Evolutionary conservation across 2,888 invertebrate genomes (phyloP).

Genomic region (Xylota segnis): DNA sequence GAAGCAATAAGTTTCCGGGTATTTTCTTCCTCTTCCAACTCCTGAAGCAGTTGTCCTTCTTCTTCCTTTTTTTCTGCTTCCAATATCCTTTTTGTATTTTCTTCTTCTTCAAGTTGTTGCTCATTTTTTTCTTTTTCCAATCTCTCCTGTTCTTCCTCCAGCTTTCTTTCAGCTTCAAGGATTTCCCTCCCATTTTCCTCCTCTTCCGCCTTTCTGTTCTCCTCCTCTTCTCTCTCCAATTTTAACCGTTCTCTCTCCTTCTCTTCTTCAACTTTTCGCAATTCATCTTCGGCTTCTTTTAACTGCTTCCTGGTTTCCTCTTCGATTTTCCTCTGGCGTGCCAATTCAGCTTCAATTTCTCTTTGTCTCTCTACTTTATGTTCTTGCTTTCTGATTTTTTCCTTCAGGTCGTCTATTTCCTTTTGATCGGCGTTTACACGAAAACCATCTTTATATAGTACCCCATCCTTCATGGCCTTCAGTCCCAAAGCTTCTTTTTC

Average conservation of each 20-base stretch:
- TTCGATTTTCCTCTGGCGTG: conserved; percentile 80
- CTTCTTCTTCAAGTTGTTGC: conserved; percentile 27
- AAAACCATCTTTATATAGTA: conserved; percentile 82
- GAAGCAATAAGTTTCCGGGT: background rate
- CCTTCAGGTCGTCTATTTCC: conserved; percentile 77
- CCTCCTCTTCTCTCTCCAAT: conserved; percentile 31
- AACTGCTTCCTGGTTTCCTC: conserved; percentile 81
- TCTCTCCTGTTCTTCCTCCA: conserved; percentile 55
- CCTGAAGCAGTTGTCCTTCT: conserved; percentile 13
- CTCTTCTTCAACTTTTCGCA: conserved; percentile 78
- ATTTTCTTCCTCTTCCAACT: conserved; percentile 27
- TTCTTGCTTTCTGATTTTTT: conserved; percentile 70
- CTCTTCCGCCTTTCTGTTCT: conserved; percentile 45
- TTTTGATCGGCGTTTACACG: conserved; percentile 80
- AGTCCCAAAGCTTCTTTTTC: conserved; percentile 78
- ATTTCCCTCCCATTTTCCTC: conserved; percentile 77
- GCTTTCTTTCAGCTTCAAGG: conserved; percentile 74
- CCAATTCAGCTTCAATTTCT: conserved; percentile 81
- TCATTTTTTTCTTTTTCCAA: conserved; percentile 32
- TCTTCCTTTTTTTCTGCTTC: conserved; percentile 14
- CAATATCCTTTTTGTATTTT: background rate
- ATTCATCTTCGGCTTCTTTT: conserved; percentile 80
- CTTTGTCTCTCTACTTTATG: conserved; percentile 72
- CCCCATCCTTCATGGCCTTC: conserved; percentile 83
- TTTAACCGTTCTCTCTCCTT: conserved; percentile 59